Percentiles rank a stretch among this genome's conserved stretches.
Evolutionary conservation across 2,797 vertebrate genomes (phyloP).

Genomic region (Scarus forsteni): DNA sequence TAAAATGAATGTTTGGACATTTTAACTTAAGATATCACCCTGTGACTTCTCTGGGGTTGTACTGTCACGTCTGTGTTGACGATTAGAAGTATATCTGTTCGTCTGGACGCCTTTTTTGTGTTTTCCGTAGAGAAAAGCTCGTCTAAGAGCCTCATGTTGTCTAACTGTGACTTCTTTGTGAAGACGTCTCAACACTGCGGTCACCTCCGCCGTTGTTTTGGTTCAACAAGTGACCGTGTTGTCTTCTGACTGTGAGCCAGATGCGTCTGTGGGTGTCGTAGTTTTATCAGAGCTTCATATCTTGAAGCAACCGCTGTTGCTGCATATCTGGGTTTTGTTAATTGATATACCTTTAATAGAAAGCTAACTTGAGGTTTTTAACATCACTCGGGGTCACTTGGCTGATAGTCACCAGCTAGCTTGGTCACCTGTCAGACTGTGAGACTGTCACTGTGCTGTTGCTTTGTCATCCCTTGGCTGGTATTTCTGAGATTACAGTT

Average conservation of each 20-base stretch:
- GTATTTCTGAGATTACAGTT: background rate
- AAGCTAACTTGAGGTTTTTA: too few relatives aligned
- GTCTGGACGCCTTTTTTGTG: background rate
- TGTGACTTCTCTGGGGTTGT: background rate
- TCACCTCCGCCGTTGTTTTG: background rate
- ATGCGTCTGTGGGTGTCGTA: too few relatives aligned
- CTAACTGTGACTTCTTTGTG: background rate
- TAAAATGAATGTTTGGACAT: constrained; percentile 29
- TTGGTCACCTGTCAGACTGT: too few relatives aligned
- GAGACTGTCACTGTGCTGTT: background rate
- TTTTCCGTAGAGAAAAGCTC: rapidly evolving
- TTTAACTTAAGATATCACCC: background rate
- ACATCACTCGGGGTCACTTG: too few relatives aligned
- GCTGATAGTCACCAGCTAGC: too few relatives aligned
- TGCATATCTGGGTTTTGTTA: too few relatives aligned
- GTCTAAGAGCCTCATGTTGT: background rate
- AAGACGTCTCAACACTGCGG: background rate
- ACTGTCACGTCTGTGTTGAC: background rate
- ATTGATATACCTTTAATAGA: too few relatives aligned
- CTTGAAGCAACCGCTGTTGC: too few relatives aligned
- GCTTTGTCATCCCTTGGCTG: constrained; percentile 2
- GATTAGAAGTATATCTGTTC: background rate
- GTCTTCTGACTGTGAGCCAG: too few relatives aligned
- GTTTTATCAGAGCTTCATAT: too few relatives aligned
- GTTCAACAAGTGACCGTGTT: too few relatives aligned